Conservation (phyloP, 64 coral and sea anemone species). For the Dendronephthya gigantea region DNA sequence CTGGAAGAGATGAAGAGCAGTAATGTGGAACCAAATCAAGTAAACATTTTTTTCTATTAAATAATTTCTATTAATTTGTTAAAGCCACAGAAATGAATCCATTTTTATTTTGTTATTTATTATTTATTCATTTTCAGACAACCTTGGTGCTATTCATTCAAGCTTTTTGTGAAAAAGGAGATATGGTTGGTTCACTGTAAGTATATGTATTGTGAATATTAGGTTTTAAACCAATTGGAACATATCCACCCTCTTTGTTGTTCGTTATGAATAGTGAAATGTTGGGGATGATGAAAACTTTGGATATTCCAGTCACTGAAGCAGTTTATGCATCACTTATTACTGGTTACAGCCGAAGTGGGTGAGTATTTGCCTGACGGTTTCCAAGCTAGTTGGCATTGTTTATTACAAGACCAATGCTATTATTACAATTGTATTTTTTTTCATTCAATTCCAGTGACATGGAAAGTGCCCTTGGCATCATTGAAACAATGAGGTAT, state of each 20-base stretch:
- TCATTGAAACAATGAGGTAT: constrained; percentile 1
- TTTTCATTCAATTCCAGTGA: background rate
- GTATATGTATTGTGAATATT: background rate
- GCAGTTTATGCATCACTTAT: constrained; percentile 6
- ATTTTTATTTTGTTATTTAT: background rate
- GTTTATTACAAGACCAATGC: no score
- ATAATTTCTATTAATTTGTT: background rate
- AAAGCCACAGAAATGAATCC: background rate
- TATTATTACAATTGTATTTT: background rate
- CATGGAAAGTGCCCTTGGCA: background rate
- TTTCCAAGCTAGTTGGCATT: no score
- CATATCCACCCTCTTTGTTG: background rate
- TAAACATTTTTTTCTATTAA: background rate
- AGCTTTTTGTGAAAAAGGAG: background rate
- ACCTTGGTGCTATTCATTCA: constrained; percentile 2
- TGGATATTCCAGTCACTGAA: constrained; percentile 11
- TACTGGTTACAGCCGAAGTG: constrained; percentile 1
- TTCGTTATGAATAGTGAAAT: background rate
- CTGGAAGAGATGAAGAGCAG: background rate
- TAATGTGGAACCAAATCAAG: background rate
- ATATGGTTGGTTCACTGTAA: constrained; percentile 18
- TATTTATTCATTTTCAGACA: background rate
- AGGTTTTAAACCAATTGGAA: background rate
- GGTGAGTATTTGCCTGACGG: background rate
- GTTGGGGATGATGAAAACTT: background rate